Percentiles rank a stretch among this genome's conserved stretches.
These are phyloP conservation scores for Indri indri DNA, from an alignment of 2,113 vertebrate genomes.

Conservation along the genomic window DNA sequence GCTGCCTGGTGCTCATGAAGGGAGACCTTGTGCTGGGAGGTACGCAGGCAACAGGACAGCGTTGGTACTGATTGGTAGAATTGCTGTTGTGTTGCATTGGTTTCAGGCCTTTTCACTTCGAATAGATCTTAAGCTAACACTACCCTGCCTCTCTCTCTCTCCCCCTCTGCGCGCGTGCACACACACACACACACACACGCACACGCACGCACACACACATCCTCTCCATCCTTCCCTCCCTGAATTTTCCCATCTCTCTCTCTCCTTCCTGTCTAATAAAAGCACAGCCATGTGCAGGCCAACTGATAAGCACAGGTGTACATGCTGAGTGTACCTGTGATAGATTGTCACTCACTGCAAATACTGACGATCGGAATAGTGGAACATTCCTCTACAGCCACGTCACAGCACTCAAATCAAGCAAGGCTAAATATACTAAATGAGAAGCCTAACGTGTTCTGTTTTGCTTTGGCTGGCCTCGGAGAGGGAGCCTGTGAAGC, in stretches of 20 bases:
- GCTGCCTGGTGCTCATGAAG: neutral
- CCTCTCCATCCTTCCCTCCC: neutral
- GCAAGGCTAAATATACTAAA: neutral
- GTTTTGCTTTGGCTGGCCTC: neutral
- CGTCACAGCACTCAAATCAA: neutral
- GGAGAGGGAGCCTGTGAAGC: neutral
- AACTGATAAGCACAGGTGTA: neutral
- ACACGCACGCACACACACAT: neutral
- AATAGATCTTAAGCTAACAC: neutral
- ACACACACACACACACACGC: neutral
- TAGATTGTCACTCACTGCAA: neutral
- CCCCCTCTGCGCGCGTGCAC: too few species aligned
- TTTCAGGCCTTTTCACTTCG: neutral
- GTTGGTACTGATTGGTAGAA: neutral
- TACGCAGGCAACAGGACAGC: neutral
- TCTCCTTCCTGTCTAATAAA: neutral
- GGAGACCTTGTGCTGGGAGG: neutral
- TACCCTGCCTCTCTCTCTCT: neutral
- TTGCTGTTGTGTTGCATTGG: neutral
- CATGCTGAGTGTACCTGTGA: neutral
- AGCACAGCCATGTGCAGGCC: rapidly evolving
- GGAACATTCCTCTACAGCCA: neutral
- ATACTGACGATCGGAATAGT: rapidly evolving
- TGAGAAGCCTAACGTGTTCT: neutral
- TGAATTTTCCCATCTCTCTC: neutral